These are phyloP conservation scores for Pangasius macronema DNA, from an alignment of 2,797 vertebrate genomes.

Conservation along the genomic window DNA sequence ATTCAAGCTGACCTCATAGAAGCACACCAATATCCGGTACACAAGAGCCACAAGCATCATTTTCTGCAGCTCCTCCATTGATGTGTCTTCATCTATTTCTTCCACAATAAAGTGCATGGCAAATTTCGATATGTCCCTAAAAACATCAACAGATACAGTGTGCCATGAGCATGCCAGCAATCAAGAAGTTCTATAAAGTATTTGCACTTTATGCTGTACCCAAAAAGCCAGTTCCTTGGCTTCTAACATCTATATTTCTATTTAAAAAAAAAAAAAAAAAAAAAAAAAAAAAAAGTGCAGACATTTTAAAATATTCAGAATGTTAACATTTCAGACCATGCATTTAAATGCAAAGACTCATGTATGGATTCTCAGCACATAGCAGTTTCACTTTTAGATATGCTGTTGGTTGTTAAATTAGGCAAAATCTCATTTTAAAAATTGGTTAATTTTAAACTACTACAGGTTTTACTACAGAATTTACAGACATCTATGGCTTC, in stretches of 20 bases:
- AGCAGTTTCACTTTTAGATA: neutral
- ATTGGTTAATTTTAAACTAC: neutral
- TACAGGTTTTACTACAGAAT: neutral
- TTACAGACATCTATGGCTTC: neutral
- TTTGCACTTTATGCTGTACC: too few relatives aligned
- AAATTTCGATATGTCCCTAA: slow-evolving; percentile 96
- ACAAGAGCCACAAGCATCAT: slow-evolving; percentile 98
- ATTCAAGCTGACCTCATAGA: slow-evolving; percentile 86
- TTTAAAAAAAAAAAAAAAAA: too few relatives aligned
- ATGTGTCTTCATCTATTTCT: slow-evolving; percentile 98
- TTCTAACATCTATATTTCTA: neutral
- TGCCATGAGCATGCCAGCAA: neutral
- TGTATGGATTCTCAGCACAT: neutral
- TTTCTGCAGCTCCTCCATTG: slow-evolving; percentile 98
- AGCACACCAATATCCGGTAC: slow-evolving; percentile 94
- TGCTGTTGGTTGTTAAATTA: neutral
- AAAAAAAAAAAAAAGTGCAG: neutral
- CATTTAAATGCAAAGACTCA: neutral
- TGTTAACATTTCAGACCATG: neutral
- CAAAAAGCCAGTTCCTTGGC: neutral
- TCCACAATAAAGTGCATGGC: slow-evolving; percentile 99
- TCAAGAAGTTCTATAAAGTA: neutral
- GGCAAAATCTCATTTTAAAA: neutral
- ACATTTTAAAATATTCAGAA: neutral
- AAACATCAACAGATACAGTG: slow-evolving; percentile 23